Percentiles rank a stretch among this genome's conserved stretches.
Evolutionary conservation across 2,113 vertebrate species (phyloP).

Genomic region (Mus pahari): DNA sequence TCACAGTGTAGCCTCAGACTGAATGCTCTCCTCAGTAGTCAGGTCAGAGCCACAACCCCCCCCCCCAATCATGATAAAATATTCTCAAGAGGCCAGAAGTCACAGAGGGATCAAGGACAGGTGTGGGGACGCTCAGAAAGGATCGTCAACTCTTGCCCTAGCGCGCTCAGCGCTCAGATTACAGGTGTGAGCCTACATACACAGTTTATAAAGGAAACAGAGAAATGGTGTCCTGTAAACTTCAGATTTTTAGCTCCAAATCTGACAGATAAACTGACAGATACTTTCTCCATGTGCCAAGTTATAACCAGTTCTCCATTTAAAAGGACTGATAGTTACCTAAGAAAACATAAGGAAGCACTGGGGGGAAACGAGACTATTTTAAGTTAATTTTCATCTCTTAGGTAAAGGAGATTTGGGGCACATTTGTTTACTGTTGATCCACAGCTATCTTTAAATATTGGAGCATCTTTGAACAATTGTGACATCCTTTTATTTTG

Average conservation of each 20-base stretch:
- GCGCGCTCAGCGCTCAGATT: not conserved
- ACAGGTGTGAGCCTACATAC: not conserved
- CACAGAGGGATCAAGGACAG: not conserved
- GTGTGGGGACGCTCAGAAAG: not conserved
- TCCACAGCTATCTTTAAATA: not conserved
- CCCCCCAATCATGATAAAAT: not conserved
- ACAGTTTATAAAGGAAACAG: not conserved
- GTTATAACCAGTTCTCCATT: not conserved
- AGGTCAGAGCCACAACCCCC: not conserved
- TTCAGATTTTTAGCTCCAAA: not conserved
- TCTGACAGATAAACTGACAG: slow-evolving; percentile 7
- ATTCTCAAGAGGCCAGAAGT: not conserved
- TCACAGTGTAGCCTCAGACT: not conserved
- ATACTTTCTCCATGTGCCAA: not conserved
- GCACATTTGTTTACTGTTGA: slow-evolving; percentile 11
- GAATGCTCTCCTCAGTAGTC: not conserved
- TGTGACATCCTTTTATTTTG: not conserved
- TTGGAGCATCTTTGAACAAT: slow-evolving; percentile 34
- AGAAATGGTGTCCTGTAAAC: not conserved
- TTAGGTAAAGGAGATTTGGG: not conserved
- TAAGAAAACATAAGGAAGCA: not conserved
- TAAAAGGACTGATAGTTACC: not conserved
- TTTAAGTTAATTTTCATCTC: slow-evolving; percentile 43
- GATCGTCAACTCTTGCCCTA: not conserved
- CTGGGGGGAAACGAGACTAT: not conserved